Conservation (phyloP, 2,113 vertebrate genomes). For the Otocyon megalotis region DNA sequence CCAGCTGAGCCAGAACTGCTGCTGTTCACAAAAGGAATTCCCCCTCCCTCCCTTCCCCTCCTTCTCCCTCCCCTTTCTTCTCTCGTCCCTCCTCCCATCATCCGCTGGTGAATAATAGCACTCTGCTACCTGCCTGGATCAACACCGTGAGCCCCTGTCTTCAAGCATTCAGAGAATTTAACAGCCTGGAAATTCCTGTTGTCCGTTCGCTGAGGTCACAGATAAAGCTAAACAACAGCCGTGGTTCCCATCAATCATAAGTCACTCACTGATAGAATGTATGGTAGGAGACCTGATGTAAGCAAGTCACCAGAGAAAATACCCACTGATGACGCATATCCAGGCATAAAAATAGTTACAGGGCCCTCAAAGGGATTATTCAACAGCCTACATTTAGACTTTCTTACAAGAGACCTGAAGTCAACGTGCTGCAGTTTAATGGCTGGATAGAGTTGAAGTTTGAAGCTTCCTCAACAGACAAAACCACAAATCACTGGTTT, state of each 20-base stretch:
- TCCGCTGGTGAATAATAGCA: slow-evolving; percentile 78
- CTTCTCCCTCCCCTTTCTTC: slow-evolving; percentile 59
- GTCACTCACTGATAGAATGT: slow-evolving; percentile 93
- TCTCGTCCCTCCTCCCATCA: slow-evolving; percentile 69
- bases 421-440: slow-evolving; percentile 84
- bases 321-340: slow-evolving; percentile 99
- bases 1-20: slow-evolving; percentile 69
- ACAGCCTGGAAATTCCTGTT: slow-evolving; percentile 91
- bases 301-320: slow-evolving; percentile 99
- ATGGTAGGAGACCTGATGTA: slow-evolving; percentile 99
- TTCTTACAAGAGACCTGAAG: slow-evolving; percentile 92
- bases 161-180: slow-evolving; percentile 92
- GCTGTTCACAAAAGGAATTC: slow-evolving; percentile 83
- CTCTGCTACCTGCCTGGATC: slow-evolving; percentile 90
- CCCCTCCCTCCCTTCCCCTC: slow-evolving; percentile 70
- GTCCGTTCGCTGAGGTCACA: slow-evolving; percentile 91
- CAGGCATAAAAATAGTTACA: slow-evolving; percentile 99
- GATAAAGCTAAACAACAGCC: slow-evolving; percentile 88
- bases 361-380: slow-evolving; percentile 95
- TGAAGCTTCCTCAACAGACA: slow-evolving; percentile 88
- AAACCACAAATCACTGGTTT: slow-evolving; percentile 88
- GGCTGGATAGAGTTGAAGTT: slow-evolving; percentile 85
- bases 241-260: slow-evolving; percentile 95
- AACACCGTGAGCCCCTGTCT: slow-evolving; percentile 89
- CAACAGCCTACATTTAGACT: slow-evolving; percentile 96